phyloP scores from a whole-genome alignment of 1,140 invertebrate genomes.

The Conus ventricosus region DNA sequence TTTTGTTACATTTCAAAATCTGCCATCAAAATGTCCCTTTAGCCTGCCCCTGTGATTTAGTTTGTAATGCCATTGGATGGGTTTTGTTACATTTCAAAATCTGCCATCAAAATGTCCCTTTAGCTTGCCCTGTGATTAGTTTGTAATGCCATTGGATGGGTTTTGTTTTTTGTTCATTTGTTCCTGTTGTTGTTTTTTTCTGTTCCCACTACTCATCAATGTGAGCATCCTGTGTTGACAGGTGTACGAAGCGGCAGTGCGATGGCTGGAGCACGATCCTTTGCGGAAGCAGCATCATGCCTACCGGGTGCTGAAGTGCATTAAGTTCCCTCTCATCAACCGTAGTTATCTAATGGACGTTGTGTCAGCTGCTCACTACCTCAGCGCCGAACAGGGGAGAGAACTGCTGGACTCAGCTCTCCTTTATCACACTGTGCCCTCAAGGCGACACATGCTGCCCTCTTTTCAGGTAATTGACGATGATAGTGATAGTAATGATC shows the following conservation, averaged over 20 bases:
- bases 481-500: background rate
- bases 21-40: too few relatives aligned
- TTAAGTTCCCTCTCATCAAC: conserved; percentile 66
- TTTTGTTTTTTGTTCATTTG: too few relatives aligned
- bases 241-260: conserved; percentile 64
- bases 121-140: too few relatives aligned
- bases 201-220: too few relatives aligned
- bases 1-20: too few relatives aligned
- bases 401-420: conserved; percentile 66
- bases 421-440: conserved; percentile 64
- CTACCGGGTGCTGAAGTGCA: conserved; percentile 61
- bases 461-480: conserved; percentile 55
- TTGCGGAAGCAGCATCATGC: conserved; percentile 47
- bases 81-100: too few relatives aligned
- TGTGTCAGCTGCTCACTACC: conserved; percentile 59
- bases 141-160: too few relatives aligned
- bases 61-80: too few relatives aligned
- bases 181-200: too few relatives aligned
- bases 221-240: conserved; percentile 12
- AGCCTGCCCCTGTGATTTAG: too few relatives aligned
- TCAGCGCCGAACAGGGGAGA: conserved; percentile 60
- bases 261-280: conserved; percentile 66
- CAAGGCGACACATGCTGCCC: conserved; percentile 61
- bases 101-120: too few relatives aligned
- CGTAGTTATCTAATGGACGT: conserved; percentile 63